Percentiles rank a stretch among this genome's conserved stretches.
Conservation (phyloP, 2,888 invertebrate genomes). For the Metacarcinus magister region DNA sequence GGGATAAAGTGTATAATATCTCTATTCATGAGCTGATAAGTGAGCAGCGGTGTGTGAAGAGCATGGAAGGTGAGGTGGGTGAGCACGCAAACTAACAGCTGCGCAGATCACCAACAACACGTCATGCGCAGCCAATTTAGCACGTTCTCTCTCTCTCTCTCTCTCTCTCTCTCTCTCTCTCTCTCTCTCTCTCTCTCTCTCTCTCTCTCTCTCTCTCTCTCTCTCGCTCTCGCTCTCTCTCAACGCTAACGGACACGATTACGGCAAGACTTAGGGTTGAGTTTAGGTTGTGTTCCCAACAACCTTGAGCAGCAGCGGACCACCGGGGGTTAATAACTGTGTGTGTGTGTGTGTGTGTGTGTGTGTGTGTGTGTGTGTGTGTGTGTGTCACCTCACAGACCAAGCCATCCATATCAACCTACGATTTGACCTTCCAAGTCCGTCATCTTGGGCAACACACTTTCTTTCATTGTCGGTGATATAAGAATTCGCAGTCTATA, state of each 20-base stretch:
- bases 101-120: constrained; percentile 43
- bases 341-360: constrained; percentile 47
- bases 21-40: constrained; percentile 35
- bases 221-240: background rate
- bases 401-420: background rate
- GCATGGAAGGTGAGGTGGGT: background rate
- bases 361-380: constrained; percentile 38
- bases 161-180: no score
- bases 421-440: background rate
- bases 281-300: constrained; percentile 47
- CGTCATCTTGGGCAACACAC: background rate
- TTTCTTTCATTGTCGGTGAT: background rate
- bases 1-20: background rate
- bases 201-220: background rate
- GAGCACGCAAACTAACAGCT: background rate
- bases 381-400: background rate
- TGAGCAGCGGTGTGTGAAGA: constrained; percentile 43
- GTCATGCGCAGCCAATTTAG: constrained; percentile 34
- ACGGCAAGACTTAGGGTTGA: constrained; percentile 42
- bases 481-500: background rate
- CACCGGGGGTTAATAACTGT: constrained; percentile 41
- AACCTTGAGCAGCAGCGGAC: constrained; percentile 38
- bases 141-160: background rate
- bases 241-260: constrained; percentile 46
- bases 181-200: background rate